Conservation (phyloP, 2,888 invertebrate species). For the Trissolcus japonicus region DNA sequence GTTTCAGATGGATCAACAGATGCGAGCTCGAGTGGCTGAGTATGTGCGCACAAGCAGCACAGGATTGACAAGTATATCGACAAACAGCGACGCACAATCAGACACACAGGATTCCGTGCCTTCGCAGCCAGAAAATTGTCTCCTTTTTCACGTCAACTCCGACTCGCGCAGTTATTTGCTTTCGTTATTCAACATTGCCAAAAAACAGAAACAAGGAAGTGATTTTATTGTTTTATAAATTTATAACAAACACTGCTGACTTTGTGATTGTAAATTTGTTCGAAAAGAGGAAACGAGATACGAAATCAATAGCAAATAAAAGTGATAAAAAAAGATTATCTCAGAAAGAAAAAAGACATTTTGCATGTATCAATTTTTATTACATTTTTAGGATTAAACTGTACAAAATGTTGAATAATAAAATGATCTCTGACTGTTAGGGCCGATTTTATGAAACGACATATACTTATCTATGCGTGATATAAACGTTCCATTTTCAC, state of each 20-base stretch:
- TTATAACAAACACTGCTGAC: neutral
- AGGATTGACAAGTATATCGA: slow-evolving; percentile 70
- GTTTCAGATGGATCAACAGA: slow-evolving; percentile 78
- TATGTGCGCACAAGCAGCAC: slow-evolving; percentile 77
- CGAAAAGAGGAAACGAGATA: too few species aligned
- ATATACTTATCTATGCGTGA: neutral
- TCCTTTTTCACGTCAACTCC: slow-evolving; percentile 70
- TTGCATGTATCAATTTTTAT: slow-evolving; percentile 3
- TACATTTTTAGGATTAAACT: slow-evolving; percentile 4
- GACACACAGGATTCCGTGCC: slow-evolving; percentile 65
- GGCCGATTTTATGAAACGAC: too few species aligned
- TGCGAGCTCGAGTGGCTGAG: slow-evolving; percentile 78
- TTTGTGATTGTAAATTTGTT: too few species aligned
- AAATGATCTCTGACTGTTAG: neutral
- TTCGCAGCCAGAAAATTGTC: slow-evolving; percentile 66
- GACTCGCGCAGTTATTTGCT: slow-evolving; percentile 78
- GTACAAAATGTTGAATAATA: slow-evolving; percentile 12
- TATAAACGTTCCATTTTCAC: too few species aligned
- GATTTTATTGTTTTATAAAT: slow-evolving; percentile 78
- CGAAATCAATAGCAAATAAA: too few species aligned
- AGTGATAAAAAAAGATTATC: too few species aligned
- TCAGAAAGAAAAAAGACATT: neutral
- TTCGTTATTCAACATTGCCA: slow-evolving; percentile 78
- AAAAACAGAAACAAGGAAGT: slow-evolving; percentile 77
- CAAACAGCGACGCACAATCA: slow-evolving; percentile 69